Evolutionary conservation across 1,140 invertebrate genomes (phyloP).

Genomic region (Laodelphax striatellus): DNA sequence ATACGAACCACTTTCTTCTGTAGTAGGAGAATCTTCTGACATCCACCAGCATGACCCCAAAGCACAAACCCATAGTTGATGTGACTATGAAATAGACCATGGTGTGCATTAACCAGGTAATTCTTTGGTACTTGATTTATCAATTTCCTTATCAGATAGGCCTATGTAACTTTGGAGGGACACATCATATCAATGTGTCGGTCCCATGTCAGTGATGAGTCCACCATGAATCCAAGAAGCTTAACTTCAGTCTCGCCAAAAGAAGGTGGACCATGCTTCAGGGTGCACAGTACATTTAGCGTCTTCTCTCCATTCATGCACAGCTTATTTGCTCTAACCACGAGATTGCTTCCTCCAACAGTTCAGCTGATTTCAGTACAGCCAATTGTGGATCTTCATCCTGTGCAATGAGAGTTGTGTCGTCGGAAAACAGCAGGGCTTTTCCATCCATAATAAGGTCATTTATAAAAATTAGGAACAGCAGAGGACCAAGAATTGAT

Average conservation of each 20-base stretch:
- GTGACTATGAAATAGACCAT: background rate
- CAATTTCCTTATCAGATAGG: background rate
- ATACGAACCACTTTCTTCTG: background rate
- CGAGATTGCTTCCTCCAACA: too few relatives aligned
- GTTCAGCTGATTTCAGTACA: too few relatives aligned
- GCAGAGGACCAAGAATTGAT: background rate
- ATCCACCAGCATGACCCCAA: background rate
- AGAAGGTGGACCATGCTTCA: background rate
- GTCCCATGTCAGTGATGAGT: background rate
- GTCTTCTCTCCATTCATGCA: too few relatives aligned
- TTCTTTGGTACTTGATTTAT: background rate
- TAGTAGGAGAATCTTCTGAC: background rate
- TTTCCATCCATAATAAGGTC: background rate
- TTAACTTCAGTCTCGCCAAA: background rate
- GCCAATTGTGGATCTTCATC: background rate
- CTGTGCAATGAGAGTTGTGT: background rate
- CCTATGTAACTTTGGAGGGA: background rate
- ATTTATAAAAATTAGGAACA: background rate
- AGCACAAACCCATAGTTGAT: too few relatives aligned
- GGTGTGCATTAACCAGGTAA: background rate
- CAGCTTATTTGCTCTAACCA: too few relatives aligned
- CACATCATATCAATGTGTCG: background rate
- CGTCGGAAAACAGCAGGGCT: background rate
- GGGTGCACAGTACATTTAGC: background rate
- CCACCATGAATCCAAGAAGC: background rate